Evolutionary conservation across 2,888 invertebrate genomes (phyloP), one percentile per base, ranked within the genome.

Genomic region (Listrodromus nycthemerus): DNA sequence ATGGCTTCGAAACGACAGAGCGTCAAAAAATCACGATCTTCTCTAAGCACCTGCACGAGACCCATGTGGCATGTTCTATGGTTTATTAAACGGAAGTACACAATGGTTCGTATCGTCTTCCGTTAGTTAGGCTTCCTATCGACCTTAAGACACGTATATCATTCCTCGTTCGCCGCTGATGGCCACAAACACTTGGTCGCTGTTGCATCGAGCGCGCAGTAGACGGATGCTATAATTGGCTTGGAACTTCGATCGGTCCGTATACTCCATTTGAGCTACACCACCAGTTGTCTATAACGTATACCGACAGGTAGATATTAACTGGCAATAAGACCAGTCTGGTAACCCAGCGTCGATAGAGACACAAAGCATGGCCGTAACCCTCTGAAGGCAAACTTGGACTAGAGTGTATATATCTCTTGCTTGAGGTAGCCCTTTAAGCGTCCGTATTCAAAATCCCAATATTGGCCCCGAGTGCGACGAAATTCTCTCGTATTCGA

Each of bases 241-340:
- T 83, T 61, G 76, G 19, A 73, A 80, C 66, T 83, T 80, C 66
- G 80, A 83, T 83, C 83, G 80, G 61, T 76, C 13, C 76, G 27
- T 48, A 63, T 58, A 61, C 71, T 48, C 48, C 2, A 69, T 45
- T 75, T 70, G 30, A 52, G 37, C 65, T 83, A 58, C 45, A 71
- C 48, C 13, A 6, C 30, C 6, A 27, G 37, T 30, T 50, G 37
- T n/a, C 48, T 30, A 21, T 33, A 55, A 16, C 13, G 19, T 21
- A 48, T 21, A 10, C 45, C n/a, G 45, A 2, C 70, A 37, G 73
- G 61, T 63, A 30, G 50, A 61, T 19, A 61, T 30, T 24, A 21
- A 52, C 48, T 37, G 27, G 58, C 45, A 70, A 50, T 65, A 61
- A 83, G 21, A 83, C 50, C 66, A 65, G 52, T 79, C 74, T 75